Conservation (phyloP, 2,797 vertebrate species). For the Pygocentrus nattereri region DNA sequence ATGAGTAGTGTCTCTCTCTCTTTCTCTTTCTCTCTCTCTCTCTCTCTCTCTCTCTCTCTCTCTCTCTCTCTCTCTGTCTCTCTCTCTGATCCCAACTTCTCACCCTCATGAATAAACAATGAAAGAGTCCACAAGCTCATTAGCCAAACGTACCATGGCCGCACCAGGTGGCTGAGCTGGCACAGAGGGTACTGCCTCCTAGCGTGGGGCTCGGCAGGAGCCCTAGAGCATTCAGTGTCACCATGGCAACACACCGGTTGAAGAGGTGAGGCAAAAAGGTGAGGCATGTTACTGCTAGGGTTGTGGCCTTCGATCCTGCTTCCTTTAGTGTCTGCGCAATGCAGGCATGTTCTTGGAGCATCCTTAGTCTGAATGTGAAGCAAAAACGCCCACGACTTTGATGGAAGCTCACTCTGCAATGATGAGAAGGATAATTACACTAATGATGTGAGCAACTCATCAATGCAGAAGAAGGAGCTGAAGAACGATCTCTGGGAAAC, state of each 20-base stretch:
- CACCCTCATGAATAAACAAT: conserved; percentile 86
- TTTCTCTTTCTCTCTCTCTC: conserved; percentile 60
- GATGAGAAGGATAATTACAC: conserved; percentile 58
- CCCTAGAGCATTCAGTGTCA: conserved; percentile 53
- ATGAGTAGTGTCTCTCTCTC: conserved; percentile 64
- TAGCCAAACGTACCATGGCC: conserved; percentile 80
- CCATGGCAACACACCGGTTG: conserved; percentile 39
- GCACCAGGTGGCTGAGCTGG: conserved; percentile 74
- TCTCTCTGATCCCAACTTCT: conserved; percentile 77
- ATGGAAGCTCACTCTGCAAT: conserved; percentile 46
- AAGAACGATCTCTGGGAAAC: conserved; percentile 55
- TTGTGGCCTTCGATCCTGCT: not conserved
- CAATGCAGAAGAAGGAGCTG: conserved; percentile 36
- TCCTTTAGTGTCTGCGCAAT: not conserved
- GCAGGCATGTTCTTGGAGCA: not conserved
- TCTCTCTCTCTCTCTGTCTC: no score
- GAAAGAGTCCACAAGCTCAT: conserved; percentile 83
- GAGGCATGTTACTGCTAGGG: not conserved
- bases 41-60: conserved; percentile 46
- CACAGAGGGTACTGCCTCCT: conserved; percentile 73
- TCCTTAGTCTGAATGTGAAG: conserved; percentile 47
- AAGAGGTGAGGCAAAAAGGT: not conserved
- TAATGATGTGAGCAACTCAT: conserved; percentile 54
- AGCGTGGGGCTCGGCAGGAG: conserved; percentile 68
- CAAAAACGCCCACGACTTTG: conserved; percentile 51